Evolutionary conservation across 2,797 vertebrate species (phyloP), one percentile per base, ranked within the genome.

Genomic region (Lophotriccus pileatus): DNA sequence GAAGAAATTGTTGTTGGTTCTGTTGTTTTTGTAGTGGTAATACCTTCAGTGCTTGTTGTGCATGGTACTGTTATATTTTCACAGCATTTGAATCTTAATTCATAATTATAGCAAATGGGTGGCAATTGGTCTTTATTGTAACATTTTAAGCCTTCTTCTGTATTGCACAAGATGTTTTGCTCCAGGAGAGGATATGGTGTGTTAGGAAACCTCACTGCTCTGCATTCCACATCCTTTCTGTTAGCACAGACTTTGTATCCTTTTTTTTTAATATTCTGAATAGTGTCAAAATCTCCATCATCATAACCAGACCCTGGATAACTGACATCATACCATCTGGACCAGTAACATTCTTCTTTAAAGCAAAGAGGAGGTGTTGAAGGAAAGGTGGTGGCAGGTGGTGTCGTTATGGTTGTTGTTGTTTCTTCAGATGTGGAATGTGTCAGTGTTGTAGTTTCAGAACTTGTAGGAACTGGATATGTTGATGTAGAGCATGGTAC

Each of bases 251-350:
- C 85, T 27, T 58, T 12, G 7, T 97, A 96, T 7, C 98, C 98
- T 0, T 92, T 22, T 0, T 92, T 49, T 87, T 74, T 28, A 7
- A 98, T 92, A 0, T 98, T 96, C 0, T 84, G 1, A 7, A 98
- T 84, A 0, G 98, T 98, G 13, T 98, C 98, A 30, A 98, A 98
- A 7, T 98, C 98, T 36, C 98, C 98, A 11, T 97, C 84, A 6
- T 97, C 2, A 1, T 50, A 94, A 8, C 14, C 92, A 0, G 96
- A 44, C 0, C 24, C 81, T 2, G 98, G 98, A 5, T 98, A 98
- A 77, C 94, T 94, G 22, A 82, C 56, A 0, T 98, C 98, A 4
- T 98, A 95, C 98, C 98, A 98, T 5, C 2, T 7, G 2, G 98
- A 95, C 98, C 98, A 98, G 7, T 34, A 9, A 62, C 98, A 98